Conservation (phyloP, 2,113 vertebrate species). For the Tachuris rubrigastra region DNA sequence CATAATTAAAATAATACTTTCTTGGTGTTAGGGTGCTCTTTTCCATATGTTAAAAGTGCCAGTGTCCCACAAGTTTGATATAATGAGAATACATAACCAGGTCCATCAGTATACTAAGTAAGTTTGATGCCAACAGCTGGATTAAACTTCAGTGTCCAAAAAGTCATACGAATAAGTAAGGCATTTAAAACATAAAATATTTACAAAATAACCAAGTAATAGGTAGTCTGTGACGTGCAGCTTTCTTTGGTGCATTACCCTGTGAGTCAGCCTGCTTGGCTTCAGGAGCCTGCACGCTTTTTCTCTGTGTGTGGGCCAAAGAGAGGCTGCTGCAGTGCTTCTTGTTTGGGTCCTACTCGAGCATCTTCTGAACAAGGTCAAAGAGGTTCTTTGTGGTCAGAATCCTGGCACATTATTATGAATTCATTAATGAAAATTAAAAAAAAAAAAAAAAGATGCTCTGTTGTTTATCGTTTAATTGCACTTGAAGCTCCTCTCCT, state of each 20-base stretch:
- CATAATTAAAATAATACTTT: background rate
- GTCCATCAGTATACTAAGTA: background rate
- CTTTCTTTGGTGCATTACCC: constrained; percentile 73
- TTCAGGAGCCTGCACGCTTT: background rate
- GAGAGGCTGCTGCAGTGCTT: constrained; percentile 81
- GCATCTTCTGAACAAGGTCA: constrained; percentile 86
- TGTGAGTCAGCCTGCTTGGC: constrained; percentile 63
- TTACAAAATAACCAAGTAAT: constrained; percentile 59
- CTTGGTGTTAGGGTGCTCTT: background rate
- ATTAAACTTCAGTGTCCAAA: background rate
- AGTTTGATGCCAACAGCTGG: constrained; percentile 12
- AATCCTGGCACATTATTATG: constrained; percentile 79
- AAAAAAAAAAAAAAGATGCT: background rate
- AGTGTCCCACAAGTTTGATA: no score
- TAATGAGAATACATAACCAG: background rate
- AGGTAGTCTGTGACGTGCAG: constrained; percentile 6
- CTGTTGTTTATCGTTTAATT: rapidly evolving
- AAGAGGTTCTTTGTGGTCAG: constrained; percentile 82
- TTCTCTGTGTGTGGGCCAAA: constrained; percentile 63
- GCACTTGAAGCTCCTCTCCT: background rate
- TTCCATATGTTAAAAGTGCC: rapidly evolving
- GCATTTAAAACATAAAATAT: background rate
- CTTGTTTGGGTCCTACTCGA: constrained; percentile 83
- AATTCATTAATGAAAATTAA: constrained; percentile 73
- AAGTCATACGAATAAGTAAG: constrained; percentile 31